These are phyloP conservation scores for Aphelenchoides fujianensis DNA, from an alignment of 1,140 invertebrate genomes.

Conservation along the genomic window DNA sequence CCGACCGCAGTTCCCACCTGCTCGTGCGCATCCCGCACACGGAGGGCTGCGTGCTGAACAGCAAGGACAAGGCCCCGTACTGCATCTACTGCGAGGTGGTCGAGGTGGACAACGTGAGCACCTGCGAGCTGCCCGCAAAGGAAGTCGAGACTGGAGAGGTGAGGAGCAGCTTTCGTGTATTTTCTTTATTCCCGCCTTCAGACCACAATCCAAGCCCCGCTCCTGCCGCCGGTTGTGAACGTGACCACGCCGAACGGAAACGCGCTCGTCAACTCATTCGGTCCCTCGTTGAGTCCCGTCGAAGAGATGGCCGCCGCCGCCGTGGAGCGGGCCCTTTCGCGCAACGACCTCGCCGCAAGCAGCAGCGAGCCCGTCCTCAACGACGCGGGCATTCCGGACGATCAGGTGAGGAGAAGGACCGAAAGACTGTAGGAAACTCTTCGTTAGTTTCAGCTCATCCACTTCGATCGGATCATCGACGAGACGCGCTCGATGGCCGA, in stretches of 20 bases:
- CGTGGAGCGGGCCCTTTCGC: background rate
- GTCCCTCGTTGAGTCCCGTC: conserved; percentile 12
- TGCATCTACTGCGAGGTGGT: conserved; percentile 95
- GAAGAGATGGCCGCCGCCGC: conserved; percentile 10
- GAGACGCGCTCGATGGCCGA: conserved; percentile 11
- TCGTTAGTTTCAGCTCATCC: conserved; percentile 29
- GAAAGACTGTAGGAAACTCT: too few relatives aligned
- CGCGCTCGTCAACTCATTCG: background rate
- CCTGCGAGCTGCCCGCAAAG: conserved; percentile 75
- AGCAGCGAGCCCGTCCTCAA: background rate
- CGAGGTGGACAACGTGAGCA: conserved; percentile 80
- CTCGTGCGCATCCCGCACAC: conserved; percentile 87
- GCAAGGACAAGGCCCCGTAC: conserved; percentile 98
- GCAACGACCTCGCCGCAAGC: background rate
- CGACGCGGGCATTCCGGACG: background rate
- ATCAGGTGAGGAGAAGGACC: background rate
- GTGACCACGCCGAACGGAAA: background rate
- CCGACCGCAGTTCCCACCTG: conserved; percentile 69
- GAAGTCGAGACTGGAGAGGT: conserved; percentile 27
- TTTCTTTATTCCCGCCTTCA: conserved; percentile 7
- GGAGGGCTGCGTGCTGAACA: conserved; percentile 92
- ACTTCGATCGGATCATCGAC: conserved; percentile 29
- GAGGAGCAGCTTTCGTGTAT: too few relatives aligned
- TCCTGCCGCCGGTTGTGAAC: background rate
- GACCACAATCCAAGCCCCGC: background rate